Conservation (phyloP, 2,888 invertebrate genomes). For the Drosophila lacicola region DNA sequence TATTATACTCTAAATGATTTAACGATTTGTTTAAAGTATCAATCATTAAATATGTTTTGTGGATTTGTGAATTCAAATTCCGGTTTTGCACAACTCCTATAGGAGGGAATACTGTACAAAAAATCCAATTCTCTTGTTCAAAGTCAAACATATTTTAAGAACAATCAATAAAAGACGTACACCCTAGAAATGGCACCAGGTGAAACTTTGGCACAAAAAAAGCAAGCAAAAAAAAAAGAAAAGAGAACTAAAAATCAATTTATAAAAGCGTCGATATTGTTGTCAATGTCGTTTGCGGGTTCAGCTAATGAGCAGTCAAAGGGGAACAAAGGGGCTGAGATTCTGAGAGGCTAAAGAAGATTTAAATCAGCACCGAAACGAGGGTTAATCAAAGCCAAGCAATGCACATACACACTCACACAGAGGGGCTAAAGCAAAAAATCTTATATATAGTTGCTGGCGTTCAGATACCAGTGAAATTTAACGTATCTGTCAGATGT, state of each 20-base stretch:
- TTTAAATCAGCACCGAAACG: slow-evolving; percentile 56
- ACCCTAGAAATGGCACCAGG: slow-evolving; percentile 19
- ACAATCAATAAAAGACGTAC: slow-evolving; percentile 39
- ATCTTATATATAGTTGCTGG: slow-evolving; percentile 10
- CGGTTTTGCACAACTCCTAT: background rate
- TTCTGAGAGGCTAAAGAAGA: slow-evolving; percentile 37
- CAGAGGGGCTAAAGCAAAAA: background rate
- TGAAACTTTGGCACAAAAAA: slow-evolving; percentile 40
- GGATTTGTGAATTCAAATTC: background rate
- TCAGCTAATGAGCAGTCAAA: slow-evolving; percentile 44
- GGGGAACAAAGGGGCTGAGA: slow-evolving; percentile 10
- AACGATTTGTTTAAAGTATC: too few relatives aligned
- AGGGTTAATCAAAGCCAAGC: slow-evolving; percentile 12
- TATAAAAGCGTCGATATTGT: slow-evolving; percentile 52
- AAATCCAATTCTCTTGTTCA: background rate
- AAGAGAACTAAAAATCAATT: slow-evolving; percentile 47
- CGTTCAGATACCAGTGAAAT: slow-evolving; percentile 32
- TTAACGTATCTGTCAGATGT: slow-evolving; percentile 26
- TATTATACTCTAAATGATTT: background rate
- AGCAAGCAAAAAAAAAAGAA: slow-evolving; percentile 7
- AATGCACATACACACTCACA: slow-evolving; percentile 1
- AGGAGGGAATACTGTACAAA: background rate
- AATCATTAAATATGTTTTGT: too few relatives aligned
- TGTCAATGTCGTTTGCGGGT: slow-evolving; percentile 42
- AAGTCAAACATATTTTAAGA: slow-evolving; percentile 23